Evolutionary conservation across 2,113 vertebrate species (phyloP), one percentile per base, ranked within the genome.

Genomic region (Hemichromis elongatus): DNA sequence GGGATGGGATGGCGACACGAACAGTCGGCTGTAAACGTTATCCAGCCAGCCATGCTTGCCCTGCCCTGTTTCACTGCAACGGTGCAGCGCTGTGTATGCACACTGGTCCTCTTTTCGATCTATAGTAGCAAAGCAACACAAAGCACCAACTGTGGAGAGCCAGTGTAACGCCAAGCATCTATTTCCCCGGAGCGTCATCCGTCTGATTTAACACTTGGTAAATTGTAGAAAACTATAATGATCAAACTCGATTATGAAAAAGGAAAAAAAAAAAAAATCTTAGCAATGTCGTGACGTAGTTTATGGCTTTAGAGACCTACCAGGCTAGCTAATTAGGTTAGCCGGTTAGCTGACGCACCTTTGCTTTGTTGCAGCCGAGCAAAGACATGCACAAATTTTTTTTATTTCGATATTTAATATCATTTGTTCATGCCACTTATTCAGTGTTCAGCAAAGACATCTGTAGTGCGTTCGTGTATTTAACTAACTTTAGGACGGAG

Each of bases 271-370:
- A 26, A 55, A 45, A 68, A 85, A 54, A 40, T 47, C 1, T 52
- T 2, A 8, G 1, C 8, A 1, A 9, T 47, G 63, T 77, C 26
- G 73, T 90, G 81, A 87, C 66, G 77, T 75, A 37, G 73, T 42
- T 16, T 63, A 10, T 40, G n/a, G 70, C 53, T 55, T 42, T 82
- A 87, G 82, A 80, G 52, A 6, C 45, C 5, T 12, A 57, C 80
- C 70, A 12, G 12, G 70, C 45, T 50, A 53, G 59, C 86, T 77
- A 35, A 21, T 28, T 66, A 59, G 78, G 5, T 92, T 90, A 87
- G 89, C 89, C 16, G 2, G 50, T 24, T 75, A 86, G 88, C 92
- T 79, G 66, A 59, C 81, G 77, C 77, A 90, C 47, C 82, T 83
- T 42, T 80, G 84, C 84, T 87, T 88, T 92, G 87, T 90, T 91